Evolutionary conservation across 2,113 vertebrate genomes (phyloP).

Genomic region (Lophochroa leadbeateri): DNA sequence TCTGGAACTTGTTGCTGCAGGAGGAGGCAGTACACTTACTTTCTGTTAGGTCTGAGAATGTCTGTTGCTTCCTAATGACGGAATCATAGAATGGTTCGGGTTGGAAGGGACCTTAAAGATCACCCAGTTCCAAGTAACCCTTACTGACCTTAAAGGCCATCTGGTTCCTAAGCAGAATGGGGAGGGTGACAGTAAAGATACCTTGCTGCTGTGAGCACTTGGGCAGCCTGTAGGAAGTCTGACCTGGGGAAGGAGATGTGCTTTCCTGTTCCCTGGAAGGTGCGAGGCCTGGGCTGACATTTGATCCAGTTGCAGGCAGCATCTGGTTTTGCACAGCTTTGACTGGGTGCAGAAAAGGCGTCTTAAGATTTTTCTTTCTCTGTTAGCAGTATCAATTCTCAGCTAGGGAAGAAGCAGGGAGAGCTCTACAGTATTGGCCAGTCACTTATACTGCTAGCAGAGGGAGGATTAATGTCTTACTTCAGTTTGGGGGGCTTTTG

Average conservation of each 20-base stretch:
- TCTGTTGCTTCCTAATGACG: too few species aligned
- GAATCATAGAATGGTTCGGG: too few species aligned
- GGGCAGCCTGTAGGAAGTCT: neutral
- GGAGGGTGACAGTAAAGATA: too few species aligned
- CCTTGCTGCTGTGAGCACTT: neutral
- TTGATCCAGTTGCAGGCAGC: neutral
- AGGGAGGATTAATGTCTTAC: neutral
- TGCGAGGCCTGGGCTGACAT: neutral
- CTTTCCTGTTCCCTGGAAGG: neutral
- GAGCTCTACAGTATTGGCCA: neutral
- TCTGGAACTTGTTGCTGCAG: neutral
- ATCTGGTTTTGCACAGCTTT: neutral
- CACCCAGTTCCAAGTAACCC: too few species aligned
- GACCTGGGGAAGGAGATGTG: neutral
- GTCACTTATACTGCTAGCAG: neutral
- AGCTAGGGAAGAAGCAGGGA: neutral
- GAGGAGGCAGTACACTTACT: too few species aligned
- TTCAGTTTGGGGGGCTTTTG: neutral
- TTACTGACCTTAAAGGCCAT: too few species aligned
- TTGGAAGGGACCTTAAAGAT: too few species aligned
- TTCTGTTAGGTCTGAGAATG: too few species aligned
- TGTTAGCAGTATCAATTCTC: neutral
- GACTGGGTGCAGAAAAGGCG: neutral
- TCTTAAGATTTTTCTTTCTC: neutral
- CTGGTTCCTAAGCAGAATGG: too few species aligned